Base-by-base conservation (phyloP, 2,888 invertebrate species). In the Nipponacmea schrenckii region DNA sequence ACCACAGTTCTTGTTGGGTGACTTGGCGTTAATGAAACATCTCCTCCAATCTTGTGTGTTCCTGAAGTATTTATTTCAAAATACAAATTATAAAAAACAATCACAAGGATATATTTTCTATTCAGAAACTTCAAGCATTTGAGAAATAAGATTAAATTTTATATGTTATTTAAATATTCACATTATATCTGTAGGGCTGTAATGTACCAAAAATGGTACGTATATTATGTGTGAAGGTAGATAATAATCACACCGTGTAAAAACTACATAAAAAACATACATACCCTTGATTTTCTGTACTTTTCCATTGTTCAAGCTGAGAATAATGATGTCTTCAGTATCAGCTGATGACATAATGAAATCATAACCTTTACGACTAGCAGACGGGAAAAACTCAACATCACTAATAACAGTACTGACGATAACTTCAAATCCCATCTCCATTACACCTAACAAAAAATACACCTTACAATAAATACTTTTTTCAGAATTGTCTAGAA, bases 211-310 rank as follows among this genome's bases (percentile, higher is more conserved):
- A 39, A 1, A 10, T 39, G 39, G 3, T 39, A 10, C n/a, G 39
- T 39, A 39, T 5, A 10, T 0, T 39, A 39, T 5, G 7, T 39
- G 39, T 39, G 4, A 39, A 39, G 8, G 10, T n/a, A n/a, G n/a
- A n/a, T n/a, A n/a, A n/a, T n/a, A n/a, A n/a, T n/a, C 39, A 5
- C 39, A 39, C 4, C 39, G 10, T 39, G 39, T 39, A 39, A 39
- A 7, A 39, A 39, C 39, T 39, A 39, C 39, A 39, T 8, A 39
- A 39, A 5, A 39, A 39, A 39, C 1, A 24, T 93, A 93, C 67
- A 93, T 92, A 75, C 94, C 94, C 56, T 93, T 93, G 79, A 94
- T 93, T 90, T 93, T 93, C 87, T 93, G 93, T 62, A 94, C 93
- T 91, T 93, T 93, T 91, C 86, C 87, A 62, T 83, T 85, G 46